Conservation (phyloP, 2,797 vertebrate species). For the Argya squamiceps region DNA sequence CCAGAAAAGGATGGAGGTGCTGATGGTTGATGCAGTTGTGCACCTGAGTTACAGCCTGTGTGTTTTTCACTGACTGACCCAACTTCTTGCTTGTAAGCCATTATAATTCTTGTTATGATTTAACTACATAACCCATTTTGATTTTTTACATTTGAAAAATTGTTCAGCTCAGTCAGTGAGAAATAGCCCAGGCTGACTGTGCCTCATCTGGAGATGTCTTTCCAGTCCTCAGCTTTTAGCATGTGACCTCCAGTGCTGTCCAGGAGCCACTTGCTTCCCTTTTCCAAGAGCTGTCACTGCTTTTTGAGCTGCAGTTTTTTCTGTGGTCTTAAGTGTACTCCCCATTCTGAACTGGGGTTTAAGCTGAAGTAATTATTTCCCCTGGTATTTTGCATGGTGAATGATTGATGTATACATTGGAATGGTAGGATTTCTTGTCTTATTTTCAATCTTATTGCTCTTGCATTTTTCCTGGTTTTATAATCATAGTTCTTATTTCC, state of each 20-base stretch:
- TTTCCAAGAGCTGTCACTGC: neutral
- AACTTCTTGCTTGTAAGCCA: neutral
- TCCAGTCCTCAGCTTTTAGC: neutral
- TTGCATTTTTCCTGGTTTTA: neutral
- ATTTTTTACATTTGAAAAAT: neutral
- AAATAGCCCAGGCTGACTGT: neutral
- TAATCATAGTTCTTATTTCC: neutral
- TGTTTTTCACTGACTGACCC: neutral
- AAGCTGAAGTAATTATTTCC: neutral
- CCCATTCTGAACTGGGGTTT: neutral
- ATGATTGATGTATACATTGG: neutral
- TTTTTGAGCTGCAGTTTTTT: neutral
- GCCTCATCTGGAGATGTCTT: neutral
- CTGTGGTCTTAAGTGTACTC: neutral
- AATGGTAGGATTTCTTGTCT: neutral
- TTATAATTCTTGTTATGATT: neutral
- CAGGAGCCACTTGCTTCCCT: neutral
- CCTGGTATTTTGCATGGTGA: neutral
- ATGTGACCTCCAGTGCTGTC: neutral
- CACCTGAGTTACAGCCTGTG: neutral
- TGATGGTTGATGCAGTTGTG: neutral
- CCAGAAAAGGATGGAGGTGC: neutral
- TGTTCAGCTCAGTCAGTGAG: neutral
- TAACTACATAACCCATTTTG: neutral
- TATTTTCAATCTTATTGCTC: neutral